phyloP scores from a whole-genome alignment of 2,888 invertebrate species.

The Parelbella ahira region DNA sequence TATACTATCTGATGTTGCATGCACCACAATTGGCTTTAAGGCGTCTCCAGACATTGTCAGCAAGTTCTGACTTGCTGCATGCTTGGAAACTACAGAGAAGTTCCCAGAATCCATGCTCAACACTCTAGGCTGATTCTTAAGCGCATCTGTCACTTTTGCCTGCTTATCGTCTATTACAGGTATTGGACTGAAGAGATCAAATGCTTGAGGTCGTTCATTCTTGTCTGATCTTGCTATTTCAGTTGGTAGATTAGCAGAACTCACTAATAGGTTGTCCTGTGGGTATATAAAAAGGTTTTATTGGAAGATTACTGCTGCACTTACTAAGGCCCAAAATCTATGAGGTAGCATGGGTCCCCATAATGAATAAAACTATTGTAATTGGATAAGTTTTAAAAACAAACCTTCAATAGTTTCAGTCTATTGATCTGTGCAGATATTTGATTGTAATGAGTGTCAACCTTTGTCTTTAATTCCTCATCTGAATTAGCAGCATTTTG shows the following conservation, averaged over 20 bases:
- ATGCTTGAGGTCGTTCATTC: slow-evolving; percentile 54
- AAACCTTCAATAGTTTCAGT: slow-evolving; percentile 83
- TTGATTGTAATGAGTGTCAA: slow-evolving; percentile 82
- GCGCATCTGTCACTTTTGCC: slow-evolving; percentile 52
- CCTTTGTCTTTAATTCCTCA: slow-evolving; percentile 69
- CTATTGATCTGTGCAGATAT: slow-evolving; percentile 84
- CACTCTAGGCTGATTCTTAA: slow-evolving; percentile 57
- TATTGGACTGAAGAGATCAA: slow-evolving; percentile 80
- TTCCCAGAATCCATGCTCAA: slow-evolving; percentile 66
- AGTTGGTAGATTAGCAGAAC: slow-evolving; percentile 31
- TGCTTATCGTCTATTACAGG: slow-evolving; percentile 61
- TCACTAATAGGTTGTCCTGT: slow-evolving; percentile 57
- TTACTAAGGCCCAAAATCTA: no score
- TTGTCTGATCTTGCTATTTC: slow-evolving; percentile 42
- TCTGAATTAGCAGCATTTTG: slow-evolving; percentile 48
- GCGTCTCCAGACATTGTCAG: slow-evolving; percentile 61
- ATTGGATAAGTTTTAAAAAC: not conserved
- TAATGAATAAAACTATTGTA: no score
- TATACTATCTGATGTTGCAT: slow-evolving; percentile 64
- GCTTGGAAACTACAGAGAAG: slow-evolving; percentile 64
- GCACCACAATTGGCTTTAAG: slow-evolving; percentile 54
- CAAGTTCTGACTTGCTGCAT: slow-evolving; percentile 48
- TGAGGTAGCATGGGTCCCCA: no score
- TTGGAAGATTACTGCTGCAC: no score
- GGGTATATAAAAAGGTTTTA: no score